These are phyloP conservation scores for Cynopterus brachyotis DNA, from an alignment of 2,113 vertebrate genomes.

Conservation along the genomic window DNA sequence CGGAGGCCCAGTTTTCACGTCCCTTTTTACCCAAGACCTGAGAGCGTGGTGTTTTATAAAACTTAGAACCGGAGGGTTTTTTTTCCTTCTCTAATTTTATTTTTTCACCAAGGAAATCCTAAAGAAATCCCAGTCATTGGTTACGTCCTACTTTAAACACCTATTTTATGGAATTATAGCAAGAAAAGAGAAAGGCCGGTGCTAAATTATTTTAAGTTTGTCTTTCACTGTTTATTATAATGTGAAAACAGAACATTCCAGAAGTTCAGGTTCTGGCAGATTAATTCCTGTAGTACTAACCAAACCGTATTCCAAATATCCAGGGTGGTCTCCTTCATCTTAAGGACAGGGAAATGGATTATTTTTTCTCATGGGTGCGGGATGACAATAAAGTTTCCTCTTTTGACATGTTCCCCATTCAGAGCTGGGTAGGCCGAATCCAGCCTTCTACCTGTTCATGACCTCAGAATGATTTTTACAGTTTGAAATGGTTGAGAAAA, in stretches of 20 bases:
- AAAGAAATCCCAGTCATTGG: not conserved
- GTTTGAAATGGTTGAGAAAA: not conserved
- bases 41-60: not conserved
- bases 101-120: not conserved
- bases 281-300: not conserved
- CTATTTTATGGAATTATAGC: not conserved
- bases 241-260: constrained; percentile 26
- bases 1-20: not conserved
- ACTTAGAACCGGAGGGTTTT: not conserved
- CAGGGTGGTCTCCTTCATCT: not conserved
- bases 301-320: not conserved
- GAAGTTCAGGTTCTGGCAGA: not conserved
- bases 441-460: not conserved
- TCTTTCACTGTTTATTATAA: constrained; percentile 13
- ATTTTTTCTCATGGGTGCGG: not conserved
- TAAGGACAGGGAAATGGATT: not conserved
- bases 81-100: not conserved
- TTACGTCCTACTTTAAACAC: not conserved
- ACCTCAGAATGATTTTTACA: not conserved
- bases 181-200: not conserved
- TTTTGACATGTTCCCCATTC: not conserved
- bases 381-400: rapidly evolving
- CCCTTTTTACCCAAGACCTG: not conserved
- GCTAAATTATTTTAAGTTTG: not conserved
- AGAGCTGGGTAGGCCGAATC: not conserved